Evolutionary conservation across 2,797 vertebrate species (phyloP).

Genomic region (Pangasius mekongensis): DNA sequence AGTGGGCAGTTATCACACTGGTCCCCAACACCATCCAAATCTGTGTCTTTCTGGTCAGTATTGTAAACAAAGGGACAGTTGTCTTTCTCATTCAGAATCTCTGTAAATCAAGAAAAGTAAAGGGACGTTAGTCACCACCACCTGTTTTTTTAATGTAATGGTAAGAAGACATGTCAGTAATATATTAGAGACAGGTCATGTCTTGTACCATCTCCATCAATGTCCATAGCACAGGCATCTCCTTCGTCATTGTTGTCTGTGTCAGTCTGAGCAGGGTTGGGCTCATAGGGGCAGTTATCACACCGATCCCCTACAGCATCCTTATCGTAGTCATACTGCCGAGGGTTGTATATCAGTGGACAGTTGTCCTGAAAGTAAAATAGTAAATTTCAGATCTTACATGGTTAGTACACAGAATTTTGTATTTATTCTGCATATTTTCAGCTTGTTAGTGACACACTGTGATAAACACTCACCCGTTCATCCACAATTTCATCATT

Average conservation of each 20-base stretch:
- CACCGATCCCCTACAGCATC: slow-evolving; percentile 94
- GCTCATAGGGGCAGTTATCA: slow-evolving; percentile 94
- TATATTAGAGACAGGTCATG: background rate
- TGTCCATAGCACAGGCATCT: slow-evolving; percentile 93
- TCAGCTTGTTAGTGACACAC: background rate
- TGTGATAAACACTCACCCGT: slow-evolving; percentile 75
- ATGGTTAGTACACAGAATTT: slow-evolving; percentile 2
- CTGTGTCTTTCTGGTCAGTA: slow-evolving; percentile 93
- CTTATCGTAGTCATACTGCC: slow-evolving; percentile 91
- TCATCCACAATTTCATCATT: slow-evolving; percentile 91
- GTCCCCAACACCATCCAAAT: slow-evolving; percentile 93
- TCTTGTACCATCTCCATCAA: slow-evolving; percentile 90
- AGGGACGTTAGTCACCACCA: background rate
- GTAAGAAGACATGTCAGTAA: background rate
- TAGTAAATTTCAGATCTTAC: background rate
- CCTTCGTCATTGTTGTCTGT: slow-evolving; percentile 92
- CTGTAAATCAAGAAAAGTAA: slow-evolving; percentile 65
- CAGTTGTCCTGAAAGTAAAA: slow-evolving; percentile 87
- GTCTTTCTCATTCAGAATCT: slow-evolving; percentile 89
- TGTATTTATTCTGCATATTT: background rate
- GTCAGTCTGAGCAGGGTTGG: slow-evolving; percentile 92
- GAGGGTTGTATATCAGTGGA: slow-evolving; percentile 91
- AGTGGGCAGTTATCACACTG: slow-evolving; percentile 96
- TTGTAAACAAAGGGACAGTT: slow-evolving; percentile 95
- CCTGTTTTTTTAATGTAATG: background rate